Evolutionary conservation across 2,113 vertebrate genomes (phyloP).

Genomic region (Sciurus niger): DNA sequence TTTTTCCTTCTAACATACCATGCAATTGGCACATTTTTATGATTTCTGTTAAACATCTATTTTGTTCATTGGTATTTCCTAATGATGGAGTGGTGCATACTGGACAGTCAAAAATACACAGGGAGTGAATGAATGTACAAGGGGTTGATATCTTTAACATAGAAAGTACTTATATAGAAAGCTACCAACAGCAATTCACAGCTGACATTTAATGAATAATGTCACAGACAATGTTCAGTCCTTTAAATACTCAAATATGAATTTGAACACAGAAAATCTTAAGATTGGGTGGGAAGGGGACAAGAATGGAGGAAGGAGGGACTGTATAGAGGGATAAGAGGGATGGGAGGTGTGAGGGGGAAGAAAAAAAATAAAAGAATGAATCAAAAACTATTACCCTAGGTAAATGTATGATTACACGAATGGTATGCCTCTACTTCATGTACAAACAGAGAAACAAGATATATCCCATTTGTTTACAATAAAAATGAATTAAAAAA

Average conservation of each 20-base stretch:
- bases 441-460: too few relatives aligned
- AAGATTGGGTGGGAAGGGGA: too few relatives aligned
- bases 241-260: constrained; percentile 25
- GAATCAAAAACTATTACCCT: too few relatives aligned
- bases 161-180: constrained; percentile 10
- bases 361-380: too few relatives aligned
- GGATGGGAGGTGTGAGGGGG: too few relatives aligned
- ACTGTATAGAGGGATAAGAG: too few relatives aligned
- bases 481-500: background rate
- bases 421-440: too few relatives aligned
- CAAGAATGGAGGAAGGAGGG: too few relatives aligned
- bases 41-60: background rate
- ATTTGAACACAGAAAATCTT: background rate
- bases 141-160: constrained; percentile 1
- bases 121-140: background rate
- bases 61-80: background rate
- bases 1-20: background rate
- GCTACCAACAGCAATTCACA: constrained; percentile 26
- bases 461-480: too few relatives aligned
- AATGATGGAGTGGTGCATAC: background rate
- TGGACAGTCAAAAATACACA: background rate
- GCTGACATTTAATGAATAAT: background rate
- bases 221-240: background rate
- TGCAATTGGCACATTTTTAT: background rate
- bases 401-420: too few relatives aligned